phyloP scores from a whole-genome alignment of 1,140 invertebrate genomes.

The Pemphigus obesinymphae region DNA sequence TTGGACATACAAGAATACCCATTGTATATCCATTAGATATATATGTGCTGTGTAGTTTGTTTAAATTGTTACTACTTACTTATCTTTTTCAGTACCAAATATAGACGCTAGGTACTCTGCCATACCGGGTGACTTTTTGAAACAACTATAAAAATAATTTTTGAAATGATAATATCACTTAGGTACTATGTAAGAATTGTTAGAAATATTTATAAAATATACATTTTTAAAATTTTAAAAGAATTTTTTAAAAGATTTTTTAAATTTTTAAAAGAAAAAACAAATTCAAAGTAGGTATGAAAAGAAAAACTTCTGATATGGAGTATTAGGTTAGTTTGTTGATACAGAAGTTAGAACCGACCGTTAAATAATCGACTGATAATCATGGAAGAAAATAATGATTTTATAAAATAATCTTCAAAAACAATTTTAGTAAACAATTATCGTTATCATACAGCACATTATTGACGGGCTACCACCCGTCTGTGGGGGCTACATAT shows the following conservation, averaged over 20 bases:
- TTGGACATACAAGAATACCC: too few species aligned
- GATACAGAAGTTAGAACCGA: constrained; percentile 13
- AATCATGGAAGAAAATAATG: neutral
- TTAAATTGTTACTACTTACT: constrained; percentile 68
- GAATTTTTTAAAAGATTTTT: too few species aligned
- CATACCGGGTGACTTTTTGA: constrained; percentile 57
- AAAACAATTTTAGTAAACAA: too few species aligned
- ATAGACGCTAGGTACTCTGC: constrained; percentile 98
- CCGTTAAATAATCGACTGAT: neutral
- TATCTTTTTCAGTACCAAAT: constrained; percentile 99
- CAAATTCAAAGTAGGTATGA: too few species aligned
- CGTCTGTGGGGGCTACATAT: too few species aligned
- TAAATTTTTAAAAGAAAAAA: too few species aligned
- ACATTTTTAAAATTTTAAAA: neutral
- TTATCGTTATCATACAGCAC: neutral
- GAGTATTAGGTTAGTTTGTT: constrained; percentile 1
- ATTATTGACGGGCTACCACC: too few species aligned
- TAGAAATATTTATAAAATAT: too few species aligned
- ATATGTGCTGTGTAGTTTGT: too few species aligned
- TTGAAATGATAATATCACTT: neutral
- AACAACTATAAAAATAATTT: neutral
- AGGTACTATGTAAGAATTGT: too few species aligned
- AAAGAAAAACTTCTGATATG: neutral
- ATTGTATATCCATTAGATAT: too few species aligned
- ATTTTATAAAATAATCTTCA: too few species aligned